phyloP scores from a whole-genome alignment of 2,113 vertebrate genomes.

The Toxotes jaculatrix region DNA sequence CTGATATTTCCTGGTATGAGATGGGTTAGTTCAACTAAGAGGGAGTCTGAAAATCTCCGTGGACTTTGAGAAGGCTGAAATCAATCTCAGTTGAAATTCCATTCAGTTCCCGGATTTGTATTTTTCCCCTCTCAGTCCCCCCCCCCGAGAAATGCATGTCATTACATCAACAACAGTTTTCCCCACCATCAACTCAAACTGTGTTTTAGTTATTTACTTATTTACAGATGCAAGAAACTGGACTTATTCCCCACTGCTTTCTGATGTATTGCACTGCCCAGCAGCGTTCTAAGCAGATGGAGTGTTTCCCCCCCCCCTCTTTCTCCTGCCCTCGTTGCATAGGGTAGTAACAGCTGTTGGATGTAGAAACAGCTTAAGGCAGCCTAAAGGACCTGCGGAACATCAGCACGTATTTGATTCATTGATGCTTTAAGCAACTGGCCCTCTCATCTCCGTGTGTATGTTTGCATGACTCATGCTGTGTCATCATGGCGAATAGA shows the following conservation, averaged over 20 bases:
- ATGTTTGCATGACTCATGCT: conserved; percentile 68
- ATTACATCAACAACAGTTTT: conserved; percentile 36
- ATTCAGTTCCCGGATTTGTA: conserved; percentile 28
- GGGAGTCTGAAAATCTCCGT: conserved; percentile 20
- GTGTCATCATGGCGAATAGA: conserved; percentile 48
- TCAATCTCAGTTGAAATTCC: conserved; percentile 54
- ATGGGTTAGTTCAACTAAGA: neutral
- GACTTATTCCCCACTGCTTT: conserved; percentile 49
- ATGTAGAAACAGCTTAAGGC: conserved; percentile 71
- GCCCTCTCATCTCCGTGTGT: conserved; percentile 58
- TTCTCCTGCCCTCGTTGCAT: conserved; percentile 43
- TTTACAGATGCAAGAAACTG: conserved; percentile 59
- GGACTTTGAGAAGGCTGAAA: conserved; percentile 33
- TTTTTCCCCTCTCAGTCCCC: neutral
- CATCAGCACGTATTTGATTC: conserved; percentile 65
- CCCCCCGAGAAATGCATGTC: conserved; percentile 30
- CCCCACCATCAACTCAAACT: conserved; percentile 34
- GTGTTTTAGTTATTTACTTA: conserved; percentile 59
- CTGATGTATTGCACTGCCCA: conserved; percentile 55
- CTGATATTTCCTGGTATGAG: conserved; percentile 3
- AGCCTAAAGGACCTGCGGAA: conserved; percentile 64
- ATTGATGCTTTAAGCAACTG: conserved; percentile 63
- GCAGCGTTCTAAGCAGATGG: conserved; percentile 62
- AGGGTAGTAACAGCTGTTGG: conserved; percentile 67
- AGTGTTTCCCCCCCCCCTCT: neutral